Evolutionary conservation across 2,797 vertebrate genomes (phyloP), one percentile per base, ranked within the genome.

Genomic region (Phaenicophaeus curvirostris): DNA sequence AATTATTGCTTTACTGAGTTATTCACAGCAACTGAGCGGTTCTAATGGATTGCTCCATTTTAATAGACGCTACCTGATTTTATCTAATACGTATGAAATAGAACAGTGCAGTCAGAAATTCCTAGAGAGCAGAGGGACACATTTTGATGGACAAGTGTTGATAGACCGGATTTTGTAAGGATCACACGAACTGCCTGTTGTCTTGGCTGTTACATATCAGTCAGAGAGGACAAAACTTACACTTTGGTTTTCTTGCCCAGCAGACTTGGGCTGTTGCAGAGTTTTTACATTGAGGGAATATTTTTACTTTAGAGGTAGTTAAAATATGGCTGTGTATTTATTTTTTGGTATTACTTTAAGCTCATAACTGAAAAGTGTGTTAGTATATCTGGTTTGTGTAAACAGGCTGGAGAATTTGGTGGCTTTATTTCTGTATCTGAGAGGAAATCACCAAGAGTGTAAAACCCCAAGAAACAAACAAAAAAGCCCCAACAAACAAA

Each of bases 51-150:
- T 28, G 37, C 11, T 85, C 69, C 14, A 17, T 69, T 77, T 77
- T 30, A 81, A 15, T 67, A 54, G 62, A 15, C 55, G 30, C 35
- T 55, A 3, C 48, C 74, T 51, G n/a, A 15, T 67, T 83, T 67
- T 42, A 15, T 76, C 3, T 53, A 20, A 4, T 10, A 15, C 0
- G 0, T 61, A 8, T 25, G 12, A 15, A 83, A 37, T 7, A 16
- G 7, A 46, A 15, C 50, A 65, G 54, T 0, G 0, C 41, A 50
- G 30, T 61, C 46, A n/a, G 68, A 80, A 59, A 27, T 74, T 93
- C 66, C 17, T n/a, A 39, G 77, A 74, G 44, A 66, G 42, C 68
- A 61, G 55, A 76, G 61, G 10, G 3, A 41, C 11, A 20, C 37
- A 10, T 59, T 76, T 46, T 8, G 17, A 48, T 66, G 53, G 55